Percentiles rank a stretch among this genome's conserved stretches.
phyloP scores from a whole-genome alignment of 1,140 invertebrate species.

The Hylaeus anthracinus region DNA sequence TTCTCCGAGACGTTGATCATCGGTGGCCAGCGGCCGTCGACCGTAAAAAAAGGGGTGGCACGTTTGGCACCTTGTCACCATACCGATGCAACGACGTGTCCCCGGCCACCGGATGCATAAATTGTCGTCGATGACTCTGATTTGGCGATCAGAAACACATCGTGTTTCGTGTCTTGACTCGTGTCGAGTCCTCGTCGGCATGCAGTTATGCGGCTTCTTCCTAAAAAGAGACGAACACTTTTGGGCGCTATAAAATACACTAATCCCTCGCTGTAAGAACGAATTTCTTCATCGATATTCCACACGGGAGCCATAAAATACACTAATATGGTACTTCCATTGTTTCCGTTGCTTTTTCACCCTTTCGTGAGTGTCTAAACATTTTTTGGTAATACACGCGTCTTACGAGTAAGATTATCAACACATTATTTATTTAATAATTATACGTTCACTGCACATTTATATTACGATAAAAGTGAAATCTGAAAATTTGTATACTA shows the following conservation, averaged over 20 bases:
- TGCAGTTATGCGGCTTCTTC: background rate
- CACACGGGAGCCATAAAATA: too few species aligned
- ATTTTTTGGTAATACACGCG: too few species aligned
- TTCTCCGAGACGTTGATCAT: background rate
- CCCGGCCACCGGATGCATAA: slow-evolving; percentile 30
- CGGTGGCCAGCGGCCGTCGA: background rate
- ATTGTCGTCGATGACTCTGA: background rate
- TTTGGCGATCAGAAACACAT: background rate
- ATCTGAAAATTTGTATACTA: too few species aligned
- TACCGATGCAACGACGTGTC: slow-evolving; percentile 35
- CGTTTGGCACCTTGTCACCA: slow-evolving; percentile 1
- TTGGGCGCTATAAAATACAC: background rate
- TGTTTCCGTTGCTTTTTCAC: too few species aligned
- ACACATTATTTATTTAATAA: too few species aligned
- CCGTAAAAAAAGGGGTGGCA: background rate
- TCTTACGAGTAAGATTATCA: too few species aligned
- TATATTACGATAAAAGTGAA: too few species aligned
- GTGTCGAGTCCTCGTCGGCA: background rate
- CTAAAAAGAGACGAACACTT: background rate
- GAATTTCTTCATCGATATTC: too few species aligned
- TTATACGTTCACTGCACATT: too few species aligned
- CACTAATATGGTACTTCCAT: too few species aligned
- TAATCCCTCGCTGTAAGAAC: too few species aligned
- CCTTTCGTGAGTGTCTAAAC: too few species aligned
- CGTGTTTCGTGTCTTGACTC: background rate